Percentiles rank a stretch among this genome's conserved stretches.
These are phyloP conservation scores for Drosophila subquinaria DNA, from an alignment of 2,888 invertebrate genomes.

Conservation along the genomic window DNA sequence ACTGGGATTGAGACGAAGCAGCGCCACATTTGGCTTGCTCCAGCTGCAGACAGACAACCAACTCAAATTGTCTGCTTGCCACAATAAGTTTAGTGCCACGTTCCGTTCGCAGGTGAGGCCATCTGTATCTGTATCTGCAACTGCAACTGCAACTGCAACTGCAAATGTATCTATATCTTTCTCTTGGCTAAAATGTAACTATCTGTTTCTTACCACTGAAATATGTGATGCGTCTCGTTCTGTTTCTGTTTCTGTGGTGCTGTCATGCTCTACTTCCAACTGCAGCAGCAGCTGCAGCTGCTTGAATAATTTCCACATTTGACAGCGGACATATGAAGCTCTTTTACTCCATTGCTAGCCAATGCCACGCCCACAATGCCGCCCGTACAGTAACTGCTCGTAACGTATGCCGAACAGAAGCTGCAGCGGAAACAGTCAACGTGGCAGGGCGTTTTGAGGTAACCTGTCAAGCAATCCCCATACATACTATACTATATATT, in stretches of 20 bases:
- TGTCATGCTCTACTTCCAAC: conserved; percentile 68
- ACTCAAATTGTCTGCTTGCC: conserved; percentile 44
- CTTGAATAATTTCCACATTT: conserved; percentile 79
- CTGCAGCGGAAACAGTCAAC: conserved; percentile 68
- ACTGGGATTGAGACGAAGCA: conserved; percentile 61
- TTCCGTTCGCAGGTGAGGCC: conserved; percentile 31
- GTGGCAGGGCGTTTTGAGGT: conserved; percentile 50
- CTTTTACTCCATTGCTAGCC: conserved; percentile 30
- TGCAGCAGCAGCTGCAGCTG: conserved; percentile 61
- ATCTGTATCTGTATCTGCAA: conserved; percentile 61
- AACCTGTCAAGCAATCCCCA: conserved; percentile 42
- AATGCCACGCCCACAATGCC: conserved; percentile 35
- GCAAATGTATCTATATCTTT: conserved; percentile 3
- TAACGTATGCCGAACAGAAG: conserved; percentile 67
- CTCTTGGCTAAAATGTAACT: conserved; percentile 20
- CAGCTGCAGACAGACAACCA: conserved; percentile 22
- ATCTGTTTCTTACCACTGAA: conserved; percentile 51
- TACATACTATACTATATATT: conserved; percentile 27
- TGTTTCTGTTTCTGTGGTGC: conserved; percentile 36
- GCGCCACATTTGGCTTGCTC: conserved; percentile 57
- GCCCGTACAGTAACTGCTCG: conserved; percentile 36
- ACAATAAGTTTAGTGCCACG: conserved; percentile 62
- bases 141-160: conserved; percentile 8
- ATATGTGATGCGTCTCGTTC: conserved; percentile 39
- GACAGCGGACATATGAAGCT: conserved; percentile 75